Conservation (phyloP, 2,888 invertebrate genomes). For the Catocala fraxini region DNA sequence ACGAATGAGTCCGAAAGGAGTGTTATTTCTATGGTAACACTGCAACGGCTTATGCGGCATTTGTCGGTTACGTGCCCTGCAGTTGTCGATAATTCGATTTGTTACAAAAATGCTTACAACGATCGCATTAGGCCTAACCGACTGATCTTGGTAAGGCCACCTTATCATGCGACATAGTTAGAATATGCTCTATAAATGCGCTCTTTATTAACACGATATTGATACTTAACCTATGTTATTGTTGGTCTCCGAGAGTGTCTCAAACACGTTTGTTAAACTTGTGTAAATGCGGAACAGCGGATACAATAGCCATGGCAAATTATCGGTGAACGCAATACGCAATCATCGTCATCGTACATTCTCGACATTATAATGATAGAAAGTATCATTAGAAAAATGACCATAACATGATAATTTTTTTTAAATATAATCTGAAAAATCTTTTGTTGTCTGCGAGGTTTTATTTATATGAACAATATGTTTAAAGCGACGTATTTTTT, state of each 20-base stretch:
- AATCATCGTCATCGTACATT: too few relatives aligned
- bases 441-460: too few relatives aligned
- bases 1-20: slow-evolving; percentile 29
- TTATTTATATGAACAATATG: too few relatives aligned
- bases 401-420: too few relatives aligned
- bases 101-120: slow-evolving; percentile 19
- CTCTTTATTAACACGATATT: slow-evolving; percentile 24
- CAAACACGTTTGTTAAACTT: too few relatives aligned
- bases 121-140: slow-evolving; percentile 10
- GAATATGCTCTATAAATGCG: slow-evolving; percentile 15
- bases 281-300: too few relatives aligned
- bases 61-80: slow-evolving; percentile 27
- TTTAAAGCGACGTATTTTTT: too few relatives aligned
- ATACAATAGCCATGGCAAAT: too few relatives aligned
- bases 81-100: slow-evolving; percentile 30
- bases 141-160: slow-evolving; percentile 22
- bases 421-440: too few relatives aligned
- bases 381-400: too few relatives aligned
- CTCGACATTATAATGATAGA: too few relatives aligned
- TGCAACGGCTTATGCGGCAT: slow-evolving; percentile 47
- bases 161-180: slow-evolving; percentile 37
- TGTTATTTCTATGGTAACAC: slow-evolving; percentile 53
- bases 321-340: too few relatives aligned
- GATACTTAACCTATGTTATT: slow-evolving; percentile 13
- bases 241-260: slow-evolving; percentile 9